Evolutionary conservation across 2,888 invertebrate species (phyloP).

Genomic region (Lasioglossum villosulum): DNA sequence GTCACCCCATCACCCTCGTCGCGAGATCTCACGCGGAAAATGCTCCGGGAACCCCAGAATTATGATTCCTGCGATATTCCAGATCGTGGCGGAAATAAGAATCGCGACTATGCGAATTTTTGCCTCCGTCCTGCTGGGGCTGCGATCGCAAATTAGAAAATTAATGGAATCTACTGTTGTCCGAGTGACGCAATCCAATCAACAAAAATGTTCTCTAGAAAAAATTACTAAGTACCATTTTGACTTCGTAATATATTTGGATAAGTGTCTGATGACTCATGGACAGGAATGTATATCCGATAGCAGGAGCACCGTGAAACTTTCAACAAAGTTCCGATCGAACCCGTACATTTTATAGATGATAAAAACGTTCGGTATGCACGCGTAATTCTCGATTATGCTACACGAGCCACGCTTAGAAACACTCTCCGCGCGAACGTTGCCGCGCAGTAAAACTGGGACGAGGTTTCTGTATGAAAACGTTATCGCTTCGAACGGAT

Average conservation of each 20-base stretch:
- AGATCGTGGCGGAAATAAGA: conserved; percentile 5
- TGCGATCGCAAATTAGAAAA: neutral
- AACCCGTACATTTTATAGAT: conserved; percentile 5
- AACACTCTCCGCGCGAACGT: conserved; percentile 15
- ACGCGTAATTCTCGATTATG: conserved; percentile 26
- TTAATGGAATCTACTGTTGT: neutral
- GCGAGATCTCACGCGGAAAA: conserved; percentile 5
- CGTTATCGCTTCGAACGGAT: conserved; percentile 19
- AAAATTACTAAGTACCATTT: too few species aligned
- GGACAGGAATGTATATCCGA: too few species aligned
- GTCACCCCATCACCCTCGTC: neutral
- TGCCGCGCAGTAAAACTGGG: conserved; percentile 3
- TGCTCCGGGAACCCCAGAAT: neutral
- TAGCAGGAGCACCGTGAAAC: neutral
- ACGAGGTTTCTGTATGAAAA: conserved; percentile 22
- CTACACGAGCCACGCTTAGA: neutral
- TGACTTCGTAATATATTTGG: too few species aligned
- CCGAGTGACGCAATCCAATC: neutral
- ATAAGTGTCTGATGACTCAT: too few species aligned
- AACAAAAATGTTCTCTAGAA: neutral
- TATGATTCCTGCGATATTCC: conserved; percentile 1
- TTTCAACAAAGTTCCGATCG: conserved; percentile 13
- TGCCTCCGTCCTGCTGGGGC: neutral
- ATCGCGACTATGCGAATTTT: neutral
- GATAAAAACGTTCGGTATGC: conserved; percentile 1